Evolutionary conservation across 2,888 invertebrate genomes (phyloP), one percentile per base, ranked within the genome.

Genomic region (Hyposoter didymator): DNA sequence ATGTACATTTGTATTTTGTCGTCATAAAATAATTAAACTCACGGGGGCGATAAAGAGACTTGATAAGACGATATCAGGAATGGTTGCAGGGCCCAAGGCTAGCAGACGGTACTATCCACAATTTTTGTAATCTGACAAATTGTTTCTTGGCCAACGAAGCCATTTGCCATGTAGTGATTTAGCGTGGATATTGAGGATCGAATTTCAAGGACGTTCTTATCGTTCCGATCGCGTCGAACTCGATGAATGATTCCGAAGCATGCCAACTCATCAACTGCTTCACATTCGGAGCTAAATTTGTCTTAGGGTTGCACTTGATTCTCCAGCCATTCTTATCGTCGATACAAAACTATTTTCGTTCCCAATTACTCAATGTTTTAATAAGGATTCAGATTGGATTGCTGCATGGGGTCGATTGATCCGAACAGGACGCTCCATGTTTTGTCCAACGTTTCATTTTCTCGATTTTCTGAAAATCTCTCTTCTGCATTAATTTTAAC

Each of bases 181-280:
- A 32, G 32, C 70, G 66, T 64, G 76, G 66, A 78, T 64, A 80
- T 84, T 76, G 75, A 74, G 59, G 72, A 84, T 79, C 55, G 79
- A 62, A 82, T 79, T 64, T 76, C 79, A 82, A 86, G 86, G 86
- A 67, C 73, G 52, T 35, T 45, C 78, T 79, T 85, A 84, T 84
- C 84, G 52, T 52, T 52, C 28, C 32, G 52, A 75, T 79, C 74
- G 69, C 47, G 39, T n/a, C 64, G 17, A 72, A 76, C 45, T 72
- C 79, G 39, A 67, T 74, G 43, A 64, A 52, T 22, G 32, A 28
- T 67, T 64, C 43, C 32, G 19, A 43, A 22, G n/a, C 45, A 59
- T 59, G 73, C 59, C 45, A 62, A 43, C 43, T n/a, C 62, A 62
- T 62, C 59, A 45, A n/a, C 6, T 43, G 12, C 22, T 43, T 39